These are phyloP conservation scores for Staurois parvus DNA, from an alignment of 2,797 vertebrate species.

Conservation along the genomic window DNA sequence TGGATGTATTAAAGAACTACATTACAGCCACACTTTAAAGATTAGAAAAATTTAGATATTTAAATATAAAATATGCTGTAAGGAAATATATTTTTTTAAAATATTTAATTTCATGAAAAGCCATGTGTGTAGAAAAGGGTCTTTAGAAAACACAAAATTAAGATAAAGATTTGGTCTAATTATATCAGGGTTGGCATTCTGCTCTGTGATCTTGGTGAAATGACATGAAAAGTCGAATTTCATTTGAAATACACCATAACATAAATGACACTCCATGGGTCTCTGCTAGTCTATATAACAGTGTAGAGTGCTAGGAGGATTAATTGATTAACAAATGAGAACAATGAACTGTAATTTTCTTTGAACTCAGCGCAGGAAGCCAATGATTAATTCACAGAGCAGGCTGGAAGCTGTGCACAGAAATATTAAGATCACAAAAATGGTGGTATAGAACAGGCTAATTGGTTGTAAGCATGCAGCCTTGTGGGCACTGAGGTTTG, in stretches of 20 bases:
- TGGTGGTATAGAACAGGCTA: neutral
- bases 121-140: too few species aligned
- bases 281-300: neutral
- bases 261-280: neutral
- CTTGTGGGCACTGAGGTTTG: neutral
- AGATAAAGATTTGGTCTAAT: neutral
- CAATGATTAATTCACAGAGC: conserved; percentile 16
- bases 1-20: too few species aligned
- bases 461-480: conserved; percentile 7
- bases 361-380: conserved; percentile 1
- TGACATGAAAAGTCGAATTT: neutral
- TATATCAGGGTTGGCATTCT: neutral
- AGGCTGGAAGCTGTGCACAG: neutral
- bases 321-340: conserved; percentile 7
- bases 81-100: too few species aligned
- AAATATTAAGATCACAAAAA: conserved; percentile 12
- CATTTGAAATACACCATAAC: neutral
- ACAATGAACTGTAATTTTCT: conserved; percentile 22
- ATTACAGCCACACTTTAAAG: too few species aligned
- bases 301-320: neutral
- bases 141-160: too few species aligned
- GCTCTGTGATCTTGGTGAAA: neutral
- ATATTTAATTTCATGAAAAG: too few species aligned
- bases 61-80: too few species aligned
- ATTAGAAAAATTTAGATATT: too few species aligned